Evolutionary conservation across 2,797 vertebrate genomes (phyloP).

Genomic region (Labeo calbasu): DNA sequence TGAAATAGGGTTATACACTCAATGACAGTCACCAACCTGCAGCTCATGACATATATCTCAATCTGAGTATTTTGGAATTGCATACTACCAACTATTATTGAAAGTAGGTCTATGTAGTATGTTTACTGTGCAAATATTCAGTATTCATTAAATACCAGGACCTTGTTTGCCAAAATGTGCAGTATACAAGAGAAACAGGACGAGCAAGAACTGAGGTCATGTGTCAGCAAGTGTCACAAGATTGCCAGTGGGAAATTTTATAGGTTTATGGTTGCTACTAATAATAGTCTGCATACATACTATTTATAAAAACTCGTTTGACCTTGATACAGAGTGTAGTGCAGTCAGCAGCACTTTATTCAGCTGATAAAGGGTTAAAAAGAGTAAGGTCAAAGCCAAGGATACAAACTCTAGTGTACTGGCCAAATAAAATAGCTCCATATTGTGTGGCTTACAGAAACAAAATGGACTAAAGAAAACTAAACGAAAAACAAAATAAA

Average conservation of each 20-base stretch:
- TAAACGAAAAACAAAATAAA: not conserved
- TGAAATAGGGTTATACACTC: not conserved
- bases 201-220: not conserved
- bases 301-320: not conserved
- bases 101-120: not conserved
- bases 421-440: slow-evolving; percentile 44
- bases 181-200: not conserved
- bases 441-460: slow-evolving; percentile 24
- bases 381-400: slow-evolving; percentile 44
- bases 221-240: not conserved
- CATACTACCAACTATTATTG: too few relatives aligned
- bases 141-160: not conserved
- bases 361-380: slow-evolving; percentile 5
- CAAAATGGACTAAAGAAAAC: slow-evolving; percentile 23
- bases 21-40: not conserved
- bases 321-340: not conserved
- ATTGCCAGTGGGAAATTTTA: not conserved
- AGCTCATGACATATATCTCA: not conserved
- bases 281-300: not conserved
- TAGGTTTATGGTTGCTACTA: not conserved
- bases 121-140: not conserved
- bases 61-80: not conserved
- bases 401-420: not conserved
- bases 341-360: not conserved
- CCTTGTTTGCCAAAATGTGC: not conserved